These are phyloP conservation scores for Drosophila simulans DNA, from an alignment of 1,140 invertebrate species.

Conservation along the genomic window DNA sequence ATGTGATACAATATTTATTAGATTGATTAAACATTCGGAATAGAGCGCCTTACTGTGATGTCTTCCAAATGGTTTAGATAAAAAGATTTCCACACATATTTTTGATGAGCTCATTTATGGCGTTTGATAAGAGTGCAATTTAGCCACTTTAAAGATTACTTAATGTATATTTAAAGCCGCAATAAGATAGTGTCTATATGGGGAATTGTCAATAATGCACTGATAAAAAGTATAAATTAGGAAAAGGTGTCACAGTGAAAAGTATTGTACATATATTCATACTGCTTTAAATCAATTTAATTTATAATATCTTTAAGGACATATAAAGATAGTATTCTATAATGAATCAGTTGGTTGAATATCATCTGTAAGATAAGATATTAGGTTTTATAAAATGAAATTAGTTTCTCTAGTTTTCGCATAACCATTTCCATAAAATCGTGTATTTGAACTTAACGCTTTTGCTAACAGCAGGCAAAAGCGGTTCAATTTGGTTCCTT, in stretches of 20 bases:
- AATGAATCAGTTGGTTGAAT: neutral
- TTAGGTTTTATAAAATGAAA: too few relatives aligned
- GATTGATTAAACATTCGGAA: neutral
- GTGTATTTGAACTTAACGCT: neutral
- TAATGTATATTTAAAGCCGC: neutral
- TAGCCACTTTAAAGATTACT: neutral
- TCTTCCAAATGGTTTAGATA: neutral
- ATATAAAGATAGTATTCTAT: neutral
- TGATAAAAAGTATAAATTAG: neutral
- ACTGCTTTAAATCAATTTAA: neutral
- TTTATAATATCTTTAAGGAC: neutral
- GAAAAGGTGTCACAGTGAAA: neutral
- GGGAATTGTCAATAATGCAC: neutral
- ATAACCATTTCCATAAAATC: neutral
- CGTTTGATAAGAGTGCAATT: conserved; percentile 1
- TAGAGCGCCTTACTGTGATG: too few relatives aligned
- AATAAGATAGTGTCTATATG: neutral
- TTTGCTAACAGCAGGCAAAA: neutral
- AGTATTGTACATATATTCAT: neutral
- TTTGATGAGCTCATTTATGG: neutral
- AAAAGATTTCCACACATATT: neutral
- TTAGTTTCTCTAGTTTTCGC: neutral
- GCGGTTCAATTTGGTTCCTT: neutral
- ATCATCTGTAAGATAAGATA: neutral
- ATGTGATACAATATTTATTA: neutral